Conservation (phyloP, 2,888 invertebrate genomes). For the Masnerella sp. region DNA sequence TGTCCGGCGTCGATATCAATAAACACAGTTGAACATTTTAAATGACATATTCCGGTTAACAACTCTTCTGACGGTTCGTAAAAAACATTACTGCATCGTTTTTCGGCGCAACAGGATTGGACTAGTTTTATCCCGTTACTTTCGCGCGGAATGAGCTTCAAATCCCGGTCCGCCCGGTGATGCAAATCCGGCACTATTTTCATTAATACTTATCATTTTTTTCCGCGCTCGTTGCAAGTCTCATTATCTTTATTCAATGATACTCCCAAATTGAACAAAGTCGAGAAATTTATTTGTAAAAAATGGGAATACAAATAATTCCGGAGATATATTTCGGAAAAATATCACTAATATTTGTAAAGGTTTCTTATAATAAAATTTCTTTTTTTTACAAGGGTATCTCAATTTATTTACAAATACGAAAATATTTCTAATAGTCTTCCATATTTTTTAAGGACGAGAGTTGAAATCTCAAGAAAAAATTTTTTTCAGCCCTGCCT, state of each 20-base stretch:
- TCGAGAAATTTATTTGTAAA: background rate
- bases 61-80: conserved; percentile 6
- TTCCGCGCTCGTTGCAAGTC: background rate
- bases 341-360: too few species aligned
- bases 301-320: too few species aligned
- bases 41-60: background rate
- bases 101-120: conserved; percentile 36
- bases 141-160: conserved; percentile 35
- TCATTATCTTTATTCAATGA: conserved; percentile 12
- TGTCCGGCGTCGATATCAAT: background rate
- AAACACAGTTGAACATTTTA: background rate
- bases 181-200: conserved; percentile 15
- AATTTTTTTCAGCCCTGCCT: too few species aligned
- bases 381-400: too few species aligned
- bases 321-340: too few species aligned
- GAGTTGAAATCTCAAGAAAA: too few species aligned
- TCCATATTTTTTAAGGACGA: too few species aligned
- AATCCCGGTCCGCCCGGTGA: conserved; percentile 23
- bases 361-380: too few species aligned
- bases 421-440: too few species aligned
- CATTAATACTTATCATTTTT: conserved; percentile 32
- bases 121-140: conserved; percentile 37
- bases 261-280: background rate
- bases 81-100: conserved; percentile 37
- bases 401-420: too few species aligned